Evolutionary conservation across 2,888 invertebrate genomes (phyloP), one percentile per base, ranked within the genome.

Genomic region (Coronaproctus castanopsis): DNA sequence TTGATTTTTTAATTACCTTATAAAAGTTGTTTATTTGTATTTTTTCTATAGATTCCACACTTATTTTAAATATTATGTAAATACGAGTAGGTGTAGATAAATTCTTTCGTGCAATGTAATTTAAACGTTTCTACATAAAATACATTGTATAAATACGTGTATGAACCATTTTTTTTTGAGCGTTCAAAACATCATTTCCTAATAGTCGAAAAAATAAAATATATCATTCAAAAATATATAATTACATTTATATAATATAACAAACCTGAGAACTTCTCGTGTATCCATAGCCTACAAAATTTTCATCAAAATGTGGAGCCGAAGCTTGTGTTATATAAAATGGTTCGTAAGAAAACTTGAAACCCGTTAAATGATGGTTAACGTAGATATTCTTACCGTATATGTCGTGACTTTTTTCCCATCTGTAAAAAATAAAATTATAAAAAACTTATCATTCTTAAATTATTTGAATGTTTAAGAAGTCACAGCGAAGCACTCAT

Each of bases 221-320:
- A n/a, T n/a, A n/a, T n/a, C n/a, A n/a, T n/a, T n/a, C n/a, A n/a
- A n/a, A n/a, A n/a, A n/a, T n/a, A n/a, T n/a, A n/a, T n/a, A n/a
- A n/a, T n/a, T n/a, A n/a, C n/a, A n/a, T n/a, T n/a, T n/a, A n/a
- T n/a, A n/a, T n/a, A n/a, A n/a, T n/a, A 52, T 24, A 49, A 14
- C 24, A 24, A 73, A 90, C 90, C 82, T 91, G 91, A 10, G 88
- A 87, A 69, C 91, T 91, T 70, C 91, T 79, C 1, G 91, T 91
- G 73, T 88, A 91, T 58, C 91, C 91, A 71, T 91, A 91, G 36
- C 91, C 91, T 57, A 89, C 75, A 73, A 91, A 92, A 59, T 90
- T 75, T 72, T 91, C 90, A 69, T 91, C 90, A 68, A 91, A 89
- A 0, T 81, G 76, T 0, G 91, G 90, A 21, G 82, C 87, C 55